Evolutionary conservation across 1,140 invertebrate genomes (phyloP), one percentile per base, ranked within the genome.

Genomic region (Euwallacea fornicatus): DNA sequence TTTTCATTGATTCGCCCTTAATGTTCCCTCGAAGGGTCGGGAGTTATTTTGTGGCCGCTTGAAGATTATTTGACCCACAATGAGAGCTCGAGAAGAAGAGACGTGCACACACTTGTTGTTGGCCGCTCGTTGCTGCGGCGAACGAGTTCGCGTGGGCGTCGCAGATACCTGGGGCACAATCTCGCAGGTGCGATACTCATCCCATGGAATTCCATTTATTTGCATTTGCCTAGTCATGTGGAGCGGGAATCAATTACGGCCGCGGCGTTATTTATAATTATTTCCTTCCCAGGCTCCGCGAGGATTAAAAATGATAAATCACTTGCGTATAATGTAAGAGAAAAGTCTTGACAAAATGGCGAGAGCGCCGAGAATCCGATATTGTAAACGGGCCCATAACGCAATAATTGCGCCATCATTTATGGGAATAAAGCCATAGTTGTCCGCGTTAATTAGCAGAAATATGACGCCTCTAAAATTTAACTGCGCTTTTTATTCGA

Each of bases 201-300:
- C 70, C 64, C n/a, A 11, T 33, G 64, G 70, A 72, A 72, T 72
- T 72, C 58, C 70, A 72, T 72, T 72, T 72, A 72, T 72, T 72
- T 72, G 70, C 70, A 67, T 72, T 72, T 64, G 70, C 70, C 70
- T 66, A 64, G 63, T 72, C 70, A 72, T 72, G 64, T 72, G 70
- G 70, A 72, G 69, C 70, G 63, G 65, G 70, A 72, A 72, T 72
- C 70, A 72, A 72, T 72, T 72, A 67, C 56, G 16, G 16, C 43
- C 13, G 43, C 41, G 53, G 54, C 42, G 41, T 72, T 72, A 72
- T 72, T 72, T 72, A 72, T 72, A 72, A 72, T 72, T 72, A 72
- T 72, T 72, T 72, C 59, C 70, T 72, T 72, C 70, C 70, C 70
- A 66, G 63, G 70, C 54, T 69, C 69, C 46, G 44, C 59, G 10